Percentiles rank a stretch among this genome's conserved stretches.
Conservation (phyloP, 2,888 invertebrate genomes). For the Eupithecia dodoneata region DNA sequence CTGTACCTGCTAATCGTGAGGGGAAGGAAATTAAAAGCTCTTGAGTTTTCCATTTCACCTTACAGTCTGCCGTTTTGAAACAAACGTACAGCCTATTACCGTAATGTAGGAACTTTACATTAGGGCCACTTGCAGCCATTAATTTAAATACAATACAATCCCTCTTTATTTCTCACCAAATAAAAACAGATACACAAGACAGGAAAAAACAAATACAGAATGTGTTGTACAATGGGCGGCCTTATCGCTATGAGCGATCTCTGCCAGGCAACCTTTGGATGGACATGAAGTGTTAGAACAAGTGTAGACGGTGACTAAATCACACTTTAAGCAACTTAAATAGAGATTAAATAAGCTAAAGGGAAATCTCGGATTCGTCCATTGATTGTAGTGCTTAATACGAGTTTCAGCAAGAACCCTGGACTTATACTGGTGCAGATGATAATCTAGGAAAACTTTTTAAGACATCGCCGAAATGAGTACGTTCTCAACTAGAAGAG, state of each 20-base stretch:
- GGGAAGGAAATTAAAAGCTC: slow-evolving; percentile 6
- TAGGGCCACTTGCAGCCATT: neutral
- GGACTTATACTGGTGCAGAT: neutral
- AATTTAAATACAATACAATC: neutral
- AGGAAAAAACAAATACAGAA: too few relatives aligned
- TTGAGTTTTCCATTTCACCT: slow-evolving; percentile 2
- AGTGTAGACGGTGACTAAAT: neutral
- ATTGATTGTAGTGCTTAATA: neutral
- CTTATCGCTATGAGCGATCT: too few relatives aligned
- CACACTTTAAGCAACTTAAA: neutral
- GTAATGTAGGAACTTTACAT: neutral
- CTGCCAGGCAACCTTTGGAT: too few relatives aligned
- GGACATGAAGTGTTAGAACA: too few relatives aligned
- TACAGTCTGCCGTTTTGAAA: slow-evolving; percentile 4
- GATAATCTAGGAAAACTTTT: neutral
- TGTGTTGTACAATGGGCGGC: too few relatives aligned
- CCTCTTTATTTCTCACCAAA: too few relatives aligned
- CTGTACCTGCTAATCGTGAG: slow-evolving; percentile 6
- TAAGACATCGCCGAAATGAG: neutral
- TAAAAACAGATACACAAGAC: too few relatives aligned
- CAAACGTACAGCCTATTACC: neutral
- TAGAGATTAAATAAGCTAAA: neutral
- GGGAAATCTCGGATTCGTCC: neutral
- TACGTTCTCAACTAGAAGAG: neutral
- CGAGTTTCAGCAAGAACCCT: neutral